Base-by-base conservation (phyloP, 2,797 vertebrate species). In the Netta rufina region DNA sequence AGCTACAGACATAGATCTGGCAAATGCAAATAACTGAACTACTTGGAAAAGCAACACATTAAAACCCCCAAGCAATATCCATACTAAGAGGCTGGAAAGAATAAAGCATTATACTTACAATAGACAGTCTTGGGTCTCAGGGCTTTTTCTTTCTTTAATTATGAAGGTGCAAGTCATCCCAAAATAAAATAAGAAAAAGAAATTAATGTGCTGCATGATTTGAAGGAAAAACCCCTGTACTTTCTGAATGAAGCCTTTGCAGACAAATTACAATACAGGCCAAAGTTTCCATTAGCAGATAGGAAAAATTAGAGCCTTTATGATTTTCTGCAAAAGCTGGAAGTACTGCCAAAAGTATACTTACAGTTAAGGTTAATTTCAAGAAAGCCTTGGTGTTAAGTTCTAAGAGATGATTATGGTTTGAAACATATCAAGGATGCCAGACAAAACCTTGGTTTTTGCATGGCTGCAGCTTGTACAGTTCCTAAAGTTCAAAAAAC, bases 111-210 rank as follows among this genome's bases (percentile, higher is more conserved):
- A 89, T 95, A 97, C 95, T 97, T 97, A 96, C 95, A 27, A 91
- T 4, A 85, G 82, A 71, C 18, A 90, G 62, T 88, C 83, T 57
- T 80, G 79, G 36, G 30, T 80, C 90, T 94, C 94, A 95, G 56
- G 66, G 66, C 21, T 91, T 92, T 75, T 84, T 93, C 89, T 92
- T 73, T 92, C 93, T 97, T 95, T 96, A 92, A 87, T 95, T 93
- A 93, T 32, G 91, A 96, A 96, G 95, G 91, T 71, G 78, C 56
- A 96, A 95, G 80, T 87, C 91, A 96, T 84, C 92, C 94, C 89
- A 95, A 97, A 96, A 97, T 79, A 95, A 95, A 97, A 95, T 89
- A 93, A 96, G 94, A 96, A 90, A 96, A 78, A 97, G 19, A 87
- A 96, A 94, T 97, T 96, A 95, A 94, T 89, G 67, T 49, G 38